Evolutionary conservation across 2,113 vertebrate species (phyloP), one percentile per base, ranked within the genome.

Genomic region (Bubo scandiacus): DNA sequence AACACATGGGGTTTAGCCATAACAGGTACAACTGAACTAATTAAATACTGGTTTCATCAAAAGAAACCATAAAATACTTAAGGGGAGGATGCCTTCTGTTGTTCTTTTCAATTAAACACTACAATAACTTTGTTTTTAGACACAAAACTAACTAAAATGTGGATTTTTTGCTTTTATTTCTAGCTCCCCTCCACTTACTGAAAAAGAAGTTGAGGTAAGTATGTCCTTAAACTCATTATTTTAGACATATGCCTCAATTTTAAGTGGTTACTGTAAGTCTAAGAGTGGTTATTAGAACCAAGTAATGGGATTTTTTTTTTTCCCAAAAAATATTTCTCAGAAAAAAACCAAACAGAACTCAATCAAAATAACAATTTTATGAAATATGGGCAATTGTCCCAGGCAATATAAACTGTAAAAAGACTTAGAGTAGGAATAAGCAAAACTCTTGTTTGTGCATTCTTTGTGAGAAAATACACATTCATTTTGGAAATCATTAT

Each of bases 131-230:
- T 71, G 19, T 3, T 71, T 86, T 94, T 59, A 67, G n/a, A 67
- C 21, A 29, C 12, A 66, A 79, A 82, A 29, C 6, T 62, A 34
- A 36, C 51, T 61, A 74, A 49, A 67, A 62, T 54, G 16, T 72
- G 45, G 15, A 13, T 62, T 72, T 81, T 81, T 88, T 29, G 9
- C 75, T 88, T 97, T 98, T 97, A 77, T 98, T 98, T 84, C 38
- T 98, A 99, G 99, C 47, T 98, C 99, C 18, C 99, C 99, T 57
- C 98, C 99, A 38, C 99, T 99, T 92, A 99, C 98, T 58, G 99
- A 99, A 97, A 99, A 99, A 97, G 99, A 99, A 98, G 98, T 99
- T 70, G 99, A 99, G 98, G 99, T 99, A 97, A 97, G 99, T 98
- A 34, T 70, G 23, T 84, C 40, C 27, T 47, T 58, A 49, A 81